phyloP scores from a whole-genome alignment of 92 coral and sea anemone genomes.

The Bergia sp. region DNA sequence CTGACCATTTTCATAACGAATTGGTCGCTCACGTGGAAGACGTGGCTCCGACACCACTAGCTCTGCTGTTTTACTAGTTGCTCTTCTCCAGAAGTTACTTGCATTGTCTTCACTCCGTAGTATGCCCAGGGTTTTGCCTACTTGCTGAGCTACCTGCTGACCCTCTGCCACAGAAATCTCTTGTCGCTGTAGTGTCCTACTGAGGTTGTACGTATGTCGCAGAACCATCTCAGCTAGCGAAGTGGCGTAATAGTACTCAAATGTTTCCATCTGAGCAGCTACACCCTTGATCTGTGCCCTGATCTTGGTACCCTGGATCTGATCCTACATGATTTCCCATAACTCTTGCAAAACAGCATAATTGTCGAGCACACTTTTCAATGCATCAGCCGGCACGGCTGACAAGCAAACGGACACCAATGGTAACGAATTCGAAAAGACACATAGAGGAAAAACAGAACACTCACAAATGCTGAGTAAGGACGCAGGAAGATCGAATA shows the following conservation, averaged over 20 bases:
- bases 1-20: too few relatives aligned
- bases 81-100: conserved; percentile 15
- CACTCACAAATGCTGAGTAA: too few relatives aligned
- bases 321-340: conserved; percentile 4
- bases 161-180: conserved; percentile 18
- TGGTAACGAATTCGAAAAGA: too few relatives aligned
- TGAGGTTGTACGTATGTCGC: conserved; percentile 21
- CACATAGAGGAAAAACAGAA: too few relatives aligned
- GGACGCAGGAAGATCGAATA: too few relatives aligned
- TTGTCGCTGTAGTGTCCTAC: conserved; percentile 32
- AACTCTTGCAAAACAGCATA: conserved; percentile 14
- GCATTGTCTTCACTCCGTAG: conserved; percentile 19
- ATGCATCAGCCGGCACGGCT: not conserved
- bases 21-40: not conserved
- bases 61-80: not conserved
- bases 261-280: conserved; percentile 34
- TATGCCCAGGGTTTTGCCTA: not conserved
- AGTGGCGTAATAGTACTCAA: conserved; percentile 21
- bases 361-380: conserved; percentile 21
- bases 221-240: conserved; percentile 6
- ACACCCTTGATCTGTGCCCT: conserved; percentile 18
- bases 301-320: not conserved
- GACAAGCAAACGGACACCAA: conserved; percentile 20
- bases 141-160: conserved; percentile 28
- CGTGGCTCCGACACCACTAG: not conserved